A percentile compares a stretch with the other conserved stretches of the same genome.
Conservation (phyloP, 2,797 vertebrate species). For the Acanthurus tractus region DNA sequence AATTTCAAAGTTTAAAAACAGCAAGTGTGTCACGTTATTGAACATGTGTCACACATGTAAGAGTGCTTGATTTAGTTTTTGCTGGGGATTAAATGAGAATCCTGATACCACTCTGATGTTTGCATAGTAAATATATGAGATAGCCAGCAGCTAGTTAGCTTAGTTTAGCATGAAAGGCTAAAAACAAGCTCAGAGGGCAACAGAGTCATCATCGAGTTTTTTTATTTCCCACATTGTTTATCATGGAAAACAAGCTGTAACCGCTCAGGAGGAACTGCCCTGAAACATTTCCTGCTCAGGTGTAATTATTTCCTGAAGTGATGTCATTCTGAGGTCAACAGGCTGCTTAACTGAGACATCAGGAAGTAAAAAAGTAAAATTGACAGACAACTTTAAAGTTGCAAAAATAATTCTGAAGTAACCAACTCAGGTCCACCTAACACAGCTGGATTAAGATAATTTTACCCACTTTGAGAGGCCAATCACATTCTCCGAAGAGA, state of each 20-base stretch:
- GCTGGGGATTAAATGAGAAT: too few species aligned
- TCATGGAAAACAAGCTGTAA: background rate
- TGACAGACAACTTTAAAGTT: background rate
- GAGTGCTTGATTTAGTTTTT: too few species aligned
- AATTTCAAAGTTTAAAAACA: too few species aligned
- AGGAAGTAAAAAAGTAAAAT: background rate
- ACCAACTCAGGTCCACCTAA: background rate
- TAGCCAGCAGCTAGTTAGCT: background rate
- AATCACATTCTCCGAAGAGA: background rate
- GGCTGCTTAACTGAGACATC: background rate
- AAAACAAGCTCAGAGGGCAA: background rate
- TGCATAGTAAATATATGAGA: too few species aligned
- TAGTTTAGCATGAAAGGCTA: conserved; percentile 1
- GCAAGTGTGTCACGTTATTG: too few species aligned
- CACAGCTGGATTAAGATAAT: background rate
- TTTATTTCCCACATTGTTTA: background rate
- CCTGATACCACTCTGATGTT: too few species aligned
- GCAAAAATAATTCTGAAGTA: background rate
- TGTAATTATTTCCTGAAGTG: background rate
- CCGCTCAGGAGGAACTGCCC: background rate
- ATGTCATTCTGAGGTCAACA: background rate
- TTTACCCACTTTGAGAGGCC: background rate
- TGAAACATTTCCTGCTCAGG: background rate
- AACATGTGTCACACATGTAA: too few species aligned
- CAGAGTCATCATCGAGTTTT: background rate